Percentiles rank a stretch among this genome's conserved stretches.
These are phyloP conservation scores for Sphyrna mokarran DNA, from an alignment of 2,113 vertebrate genomes.

Conservation along the genomic window DNA sequence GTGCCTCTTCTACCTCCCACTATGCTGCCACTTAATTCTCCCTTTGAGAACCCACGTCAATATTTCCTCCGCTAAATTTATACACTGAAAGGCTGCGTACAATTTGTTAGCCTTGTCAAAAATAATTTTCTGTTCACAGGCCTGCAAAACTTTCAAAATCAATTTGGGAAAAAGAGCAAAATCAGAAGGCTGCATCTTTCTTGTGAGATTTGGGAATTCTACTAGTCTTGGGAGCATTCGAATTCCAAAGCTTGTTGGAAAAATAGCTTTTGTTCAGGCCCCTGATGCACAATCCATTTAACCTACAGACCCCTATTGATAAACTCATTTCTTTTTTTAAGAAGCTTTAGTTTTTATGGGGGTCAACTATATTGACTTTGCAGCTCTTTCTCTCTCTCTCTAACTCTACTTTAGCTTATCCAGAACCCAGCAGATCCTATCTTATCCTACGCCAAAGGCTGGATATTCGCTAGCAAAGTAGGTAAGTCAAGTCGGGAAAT, in stretches of 20 bases:
- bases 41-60: not conserved
- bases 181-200: not conserved
- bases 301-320: not conserved
- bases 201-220: conserved; percentile 13
- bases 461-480: not conserved
- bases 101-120: conserved; percentile 24
- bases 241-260: not conserved
- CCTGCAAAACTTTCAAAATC: not conserved
- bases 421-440: not conserved
- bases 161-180: not conserved
- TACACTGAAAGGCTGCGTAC: not conserved
- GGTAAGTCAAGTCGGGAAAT: too few relatives aligned
- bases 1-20: not conserved
- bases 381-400: not conserved
- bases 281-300: not conserved
- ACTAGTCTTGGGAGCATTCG: not conserved
- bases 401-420: not conserved
- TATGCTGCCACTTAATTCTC: not conserved
- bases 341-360: not conserved
- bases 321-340: not conserved
- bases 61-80: conserved; percentile 6
- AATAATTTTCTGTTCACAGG: not conserved
- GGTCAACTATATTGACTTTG: not conserved
- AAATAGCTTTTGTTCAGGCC: not conserved
- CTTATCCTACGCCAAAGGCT: not conserved